phyloP scores from a whole-genome alignment of 2,797 vertebrate species.

The Pangasius djambal region DNA sequence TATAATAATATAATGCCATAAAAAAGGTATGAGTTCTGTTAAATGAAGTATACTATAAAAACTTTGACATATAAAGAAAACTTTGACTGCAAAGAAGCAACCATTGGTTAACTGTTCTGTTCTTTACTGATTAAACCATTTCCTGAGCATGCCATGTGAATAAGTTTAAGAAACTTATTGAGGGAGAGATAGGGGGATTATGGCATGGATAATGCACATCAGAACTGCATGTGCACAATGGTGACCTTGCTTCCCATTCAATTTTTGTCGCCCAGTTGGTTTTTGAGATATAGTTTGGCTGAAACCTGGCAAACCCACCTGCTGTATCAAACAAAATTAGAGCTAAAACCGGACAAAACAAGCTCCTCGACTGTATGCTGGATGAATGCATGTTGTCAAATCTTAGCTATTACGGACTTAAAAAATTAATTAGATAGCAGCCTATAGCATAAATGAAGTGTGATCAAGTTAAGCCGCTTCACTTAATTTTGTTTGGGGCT shows the following conservation, averaged over 20 bases:
- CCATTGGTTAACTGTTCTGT: not conserved
- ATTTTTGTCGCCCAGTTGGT: not conserved
- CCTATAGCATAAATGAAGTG: not conserved
- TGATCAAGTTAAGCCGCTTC: not conserved
- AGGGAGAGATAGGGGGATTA: not conserved
- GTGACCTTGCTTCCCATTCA: not conserved
- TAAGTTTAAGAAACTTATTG: not conserved
- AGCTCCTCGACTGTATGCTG: not conserved
- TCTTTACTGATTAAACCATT: not conserved
- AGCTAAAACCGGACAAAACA: not conserved
- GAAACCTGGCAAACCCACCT: not conserved
- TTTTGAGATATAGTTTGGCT: not conserved
- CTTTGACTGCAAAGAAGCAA: not conserved
- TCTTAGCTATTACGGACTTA: not conserved
- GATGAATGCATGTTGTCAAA: not conserved
- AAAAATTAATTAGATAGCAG: not conserved
- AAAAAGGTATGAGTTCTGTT: not conserved
- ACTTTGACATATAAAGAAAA: not conserved
- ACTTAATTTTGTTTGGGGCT: not conserved
- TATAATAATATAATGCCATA: not conserved
- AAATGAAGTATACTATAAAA: not conserved
- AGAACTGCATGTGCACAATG: not conserved
- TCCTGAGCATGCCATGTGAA: not conserved
- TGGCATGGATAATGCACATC: not conserved
- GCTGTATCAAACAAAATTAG: not conserved